Base-by-base conservation (phyloP, 2,113 vertebrate species). In the Hystrix brachyura region DNA sequence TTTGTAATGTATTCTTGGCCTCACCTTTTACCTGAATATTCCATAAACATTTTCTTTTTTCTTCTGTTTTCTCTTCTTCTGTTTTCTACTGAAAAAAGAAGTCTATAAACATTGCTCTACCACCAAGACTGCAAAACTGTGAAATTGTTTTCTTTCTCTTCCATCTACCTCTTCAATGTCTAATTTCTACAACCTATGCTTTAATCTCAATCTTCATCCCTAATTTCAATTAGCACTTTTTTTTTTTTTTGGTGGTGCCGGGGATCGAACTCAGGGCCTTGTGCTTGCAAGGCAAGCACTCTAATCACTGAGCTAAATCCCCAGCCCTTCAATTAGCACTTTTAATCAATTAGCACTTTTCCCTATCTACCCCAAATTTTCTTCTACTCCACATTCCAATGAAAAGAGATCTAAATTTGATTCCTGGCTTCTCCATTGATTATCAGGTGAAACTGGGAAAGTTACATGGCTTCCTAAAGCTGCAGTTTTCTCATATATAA, bases 381-480 rank as follows among this genome's bases (percentile, higher is more conserved):
- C 60, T 92, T 84, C 62, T 48, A 57, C 48, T 21, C 48, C 72
- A 53, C 1, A n/a, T 67, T 86, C 38, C 72, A 82, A 76, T 92
- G 53, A 34, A 93, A 64, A 79, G 34, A 96, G 15, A 94, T 72
- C 48, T 53, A 71, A 76, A 14, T 93, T 76, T 87, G 29, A 87
- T 74, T 59, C 38, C 60, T 69, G 72, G 27, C 29, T 76, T 87
- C 3, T 79, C n/a, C 79, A 84, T 46, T 87, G 67, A 74, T 71
- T 46, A 87, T 23, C 51, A 43, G 1, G 23, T 80, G 84, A 95
- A 27, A 82, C 10, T 78, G 46, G 13, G 27, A 67, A 89, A 65
- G 27, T 80, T 64, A 80, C 7, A 23, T 46, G 48, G n/a, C 18
- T 95, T 85, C 48, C 48, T 15, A 78, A 64, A 55, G 60, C 14